Percentiles rank a stretch among this genome's conserved stretches.
phyloP scores from a whole-genome alignment of 2,888 invertebrate genomes.

The Epiblema foenella region DNA sequence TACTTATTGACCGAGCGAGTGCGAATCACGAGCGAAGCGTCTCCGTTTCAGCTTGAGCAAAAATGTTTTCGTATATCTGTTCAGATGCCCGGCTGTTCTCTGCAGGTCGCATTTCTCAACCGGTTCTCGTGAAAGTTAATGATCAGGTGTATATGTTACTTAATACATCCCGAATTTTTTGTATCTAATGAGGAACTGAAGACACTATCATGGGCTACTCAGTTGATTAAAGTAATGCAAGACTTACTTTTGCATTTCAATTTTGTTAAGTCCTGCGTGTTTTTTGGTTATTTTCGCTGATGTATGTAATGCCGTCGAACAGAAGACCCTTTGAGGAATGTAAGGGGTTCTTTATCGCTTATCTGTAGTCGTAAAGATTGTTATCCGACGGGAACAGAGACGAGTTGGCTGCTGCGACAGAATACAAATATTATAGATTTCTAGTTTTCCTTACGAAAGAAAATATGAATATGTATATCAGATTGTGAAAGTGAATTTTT shows the following conservation, averaged over 20 bases:
- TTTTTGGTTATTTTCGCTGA: slow-evolving; percentile 19
- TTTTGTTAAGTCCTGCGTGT: background rate
- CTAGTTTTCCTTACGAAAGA: background rate
- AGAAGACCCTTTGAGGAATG: slow-evolving; percentile 10
- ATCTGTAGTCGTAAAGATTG: slow-evolving; percentile 25
- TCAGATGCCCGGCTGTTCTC: no score
- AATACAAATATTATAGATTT: slow-evolving; percentile 24
- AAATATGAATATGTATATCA: no score
- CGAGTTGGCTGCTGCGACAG: slow-evolving; percentile 10
- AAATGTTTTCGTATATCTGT: no score
- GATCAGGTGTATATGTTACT: no score
- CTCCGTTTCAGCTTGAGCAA: no score
- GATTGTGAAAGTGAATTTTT: no score
- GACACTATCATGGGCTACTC: no score
- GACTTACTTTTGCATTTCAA: background rate
- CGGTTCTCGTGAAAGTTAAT: no score
- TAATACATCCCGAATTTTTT: no score
- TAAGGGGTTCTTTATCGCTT: slow-evolving; percentile 20
- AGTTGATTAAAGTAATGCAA: background rate
- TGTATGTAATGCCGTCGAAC: slow-evolving; percentile 1
- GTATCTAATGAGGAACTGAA: no score
- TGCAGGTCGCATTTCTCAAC: no score
- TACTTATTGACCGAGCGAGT: background rate
- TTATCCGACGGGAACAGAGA: slow-evolving; percentile 20
- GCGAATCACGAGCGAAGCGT: no score